Conservation (phyloP, 2,888 invertebrate genomes). For the Megalurothrips usitatus region DNA sequence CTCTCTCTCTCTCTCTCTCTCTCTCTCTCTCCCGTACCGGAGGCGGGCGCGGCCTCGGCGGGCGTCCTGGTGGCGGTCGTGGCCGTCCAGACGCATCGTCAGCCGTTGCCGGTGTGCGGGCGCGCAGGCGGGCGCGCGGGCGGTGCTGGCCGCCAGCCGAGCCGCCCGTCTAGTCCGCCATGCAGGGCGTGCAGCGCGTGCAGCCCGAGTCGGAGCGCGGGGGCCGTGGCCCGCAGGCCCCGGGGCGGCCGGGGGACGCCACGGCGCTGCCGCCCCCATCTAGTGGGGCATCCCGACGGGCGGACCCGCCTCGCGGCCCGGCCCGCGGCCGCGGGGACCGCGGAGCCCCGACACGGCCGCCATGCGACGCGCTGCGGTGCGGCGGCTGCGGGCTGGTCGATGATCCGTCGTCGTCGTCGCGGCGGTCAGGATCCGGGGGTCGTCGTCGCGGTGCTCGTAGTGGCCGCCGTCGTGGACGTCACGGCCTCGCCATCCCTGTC, state of each 20-base stretch:
- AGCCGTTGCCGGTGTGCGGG: background rate
- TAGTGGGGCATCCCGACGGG: background rate
- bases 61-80: background rate
- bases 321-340: no score
- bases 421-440: background rate
- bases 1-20: background rate
- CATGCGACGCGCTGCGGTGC: no score
- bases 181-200: background rate
- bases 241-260: background rate
- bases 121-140: conserved; percentile 21
- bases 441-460: background rate
- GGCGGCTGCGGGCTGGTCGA: no score
- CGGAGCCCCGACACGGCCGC: no score
- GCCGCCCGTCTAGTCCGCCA: background rate
- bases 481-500: background rate
- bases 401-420: background rate
- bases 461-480: background rate
- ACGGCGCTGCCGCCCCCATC: background rate
- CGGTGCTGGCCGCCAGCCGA: conserved; percentile 1
- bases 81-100: conserved; percentile 15
- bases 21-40: background rate
- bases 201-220: no score
- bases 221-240: conserved; percentile 30
- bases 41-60: background rate
- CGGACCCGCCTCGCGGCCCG: background rate